Evolutionary conservation across 2,113 vertebrate genomes (phyloP).

Genomic region (Oryzias celebensis): DNA sequence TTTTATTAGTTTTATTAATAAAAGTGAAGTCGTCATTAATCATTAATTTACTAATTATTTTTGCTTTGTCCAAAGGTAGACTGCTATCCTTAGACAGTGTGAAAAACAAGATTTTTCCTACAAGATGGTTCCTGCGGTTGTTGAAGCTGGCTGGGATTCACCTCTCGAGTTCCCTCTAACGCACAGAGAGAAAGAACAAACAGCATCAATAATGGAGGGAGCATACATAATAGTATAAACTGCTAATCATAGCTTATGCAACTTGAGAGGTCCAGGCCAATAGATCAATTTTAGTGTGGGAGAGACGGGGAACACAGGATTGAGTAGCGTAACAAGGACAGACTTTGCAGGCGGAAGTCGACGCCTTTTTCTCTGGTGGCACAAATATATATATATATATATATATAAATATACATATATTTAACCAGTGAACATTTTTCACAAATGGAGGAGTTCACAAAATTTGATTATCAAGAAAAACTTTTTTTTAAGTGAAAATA

Average conservation of each 20-base stretch:
- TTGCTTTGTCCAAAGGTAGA: too few relatives aligned
- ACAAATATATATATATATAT: too few relatives aligned
- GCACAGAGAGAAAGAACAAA: conserved; percentile 48
- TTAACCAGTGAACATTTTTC: not conserved
- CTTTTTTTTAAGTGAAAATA: too few relatives aligned
- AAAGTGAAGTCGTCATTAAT: too few relatives aligned
- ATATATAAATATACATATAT: too few relatives aligned
- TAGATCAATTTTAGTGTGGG: conserved; percentile 49
- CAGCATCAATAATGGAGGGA: conserved; percentile 71
- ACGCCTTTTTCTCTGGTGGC: conserved; percentile 21
- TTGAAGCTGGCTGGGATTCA: conserved; percentile 63
- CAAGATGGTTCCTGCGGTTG: conserved; percentile 52
- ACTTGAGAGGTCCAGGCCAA: conserved; percentile 62
- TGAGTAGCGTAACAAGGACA: conserved; percentile 59
- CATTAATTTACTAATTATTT: too few relatives aligned
- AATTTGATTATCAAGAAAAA: too few relatives aligned
- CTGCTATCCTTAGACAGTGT: conserved; percentile 43
- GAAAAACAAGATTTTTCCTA: conserved; percentile 63
- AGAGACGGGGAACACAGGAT: conserved; percentile 37
- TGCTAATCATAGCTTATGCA: conserved; percentile 70
- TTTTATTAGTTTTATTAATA: too few relatives aligned
- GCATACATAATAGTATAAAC: conserved; percentile 76
- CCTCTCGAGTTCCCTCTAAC: conserved; percentile 65
- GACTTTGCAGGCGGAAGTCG: conserved; percentile 39
- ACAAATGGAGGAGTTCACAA: too few relatives aligned